Conservation (phyloP, 2,113 vertebrate species). For the Tursiops truncatus region DNA sequence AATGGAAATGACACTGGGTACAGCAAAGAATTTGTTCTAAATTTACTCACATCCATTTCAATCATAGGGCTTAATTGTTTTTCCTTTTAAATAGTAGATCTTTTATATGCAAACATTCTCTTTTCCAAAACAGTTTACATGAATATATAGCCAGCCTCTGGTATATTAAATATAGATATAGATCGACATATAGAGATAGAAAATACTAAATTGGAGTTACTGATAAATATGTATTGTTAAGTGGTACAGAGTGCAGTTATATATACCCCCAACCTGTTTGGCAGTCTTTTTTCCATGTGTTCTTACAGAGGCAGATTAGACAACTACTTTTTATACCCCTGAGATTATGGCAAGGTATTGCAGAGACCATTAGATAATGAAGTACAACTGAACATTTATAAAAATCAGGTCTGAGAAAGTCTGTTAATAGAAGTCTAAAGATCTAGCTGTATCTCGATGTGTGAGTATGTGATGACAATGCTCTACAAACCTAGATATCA, state of each 20-base stretch:
- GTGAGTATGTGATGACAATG: neutral
- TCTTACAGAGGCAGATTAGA: neutral
- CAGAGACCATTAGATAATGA: slow-evolving; percentile 13
- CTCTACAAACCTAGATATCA: neutral
- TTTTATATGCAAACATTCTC: slow-evolving; percentile 7
- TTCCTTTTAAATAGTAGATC: neutral
- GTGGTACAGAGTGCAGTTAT: neutral
- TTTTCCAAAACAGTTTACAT: slow-evolving; percentile 36
- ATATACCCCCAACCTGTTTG: neutral
- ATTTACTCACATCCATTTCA: slow-evolving; percentile 38
- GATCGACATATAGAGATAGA: neutral
- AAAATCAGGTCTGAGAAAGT: slow-evolving; percentile 16
- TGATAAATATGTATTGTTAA: neutral
- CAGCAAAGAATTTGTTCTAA: slow-evolving; percentile 34
- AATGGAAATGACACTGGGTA: neutral
- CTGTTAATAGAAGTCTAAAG: neutral
- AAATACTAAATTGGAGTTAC: neutral
- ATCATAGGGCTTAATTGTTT: slow-evolving; percentile 11
- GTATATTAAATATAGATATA: neutral
- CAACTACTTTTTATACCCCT: slow-evolving; percentile 1
- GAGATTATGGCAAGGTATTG: neutral
- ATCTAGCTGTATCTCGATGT: neutral
- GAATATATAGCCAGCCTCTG: neutral
- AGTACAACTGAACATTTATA: slow-evolving; percentile 11
- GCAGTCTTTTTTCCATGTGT: neutral